Conservation (phyloP, 1,140 invertebrate species). For the Globodera ellingtonae region DNA sequence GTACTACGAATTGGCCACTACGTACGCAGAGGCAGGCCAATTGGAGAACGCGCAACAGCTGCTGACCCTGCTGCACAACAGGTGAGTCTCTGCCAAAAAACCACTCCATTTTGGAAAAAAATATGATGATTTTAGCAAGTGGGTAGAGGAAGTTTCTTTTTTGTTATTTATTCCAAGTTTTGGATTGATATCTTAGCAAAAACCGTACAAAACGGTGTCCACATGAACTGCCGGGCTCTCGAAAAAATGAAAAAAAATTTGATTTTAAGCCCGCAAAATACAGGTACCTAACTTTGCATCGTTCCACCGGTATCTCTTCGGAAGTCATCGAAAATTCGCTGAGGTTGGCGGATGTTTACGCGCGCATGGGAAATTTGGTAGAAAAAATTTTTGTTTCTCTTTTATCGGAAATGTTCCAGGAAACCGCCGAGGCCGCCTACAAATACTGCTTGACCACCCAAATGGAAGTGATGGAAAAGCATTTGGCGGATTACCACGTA, state of each 20-base stretch:
- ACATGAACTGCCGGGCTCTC: too few species aligned
- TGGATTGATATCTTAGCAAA: too few species aligned
- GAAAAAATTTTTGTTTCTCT: not conserved
- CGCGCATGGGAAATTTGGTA: constrained; percentile 50
- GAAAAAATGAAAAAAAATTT: too few species aligned
- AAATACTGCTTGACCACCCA: constrained; percentile 59
- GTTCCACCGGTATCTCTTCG: constrained; percentile 56
- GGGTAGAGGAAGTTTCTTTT: too few species aligned
- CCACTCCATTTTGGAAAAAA: constrained; percentile 19
- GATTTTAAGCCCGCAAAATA: not conserved
- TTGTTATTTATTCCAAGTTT: too few species aligned
- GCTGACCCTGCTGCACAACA: constrained; percentile 44
- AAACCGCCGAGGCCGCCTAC: constrained; percentile 61
- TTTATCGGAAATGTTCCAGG: not conserved
- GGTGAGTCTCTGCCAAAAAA: constrained; percentile 33
- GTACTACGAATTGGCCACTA: constrained; percentile 62
- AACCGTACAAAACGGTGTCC: too few species aligned
- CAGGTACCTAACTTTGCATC: constrained; percentile 48
- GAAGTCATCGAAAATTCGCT: constrained; percentile 62
- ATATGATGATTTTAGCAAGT: too few species aligned
- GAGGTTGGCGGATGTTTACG: constrained; percentile 64
- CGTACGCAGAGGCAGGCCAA: constrained; percentile 56
- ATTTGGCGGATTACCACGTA: constrained; percentile 53
- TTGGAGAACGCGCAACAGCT: constrained; percentile 55
- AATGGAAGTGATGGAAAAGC: constrained; percentile 55